These are phyloP conservation scores for Eilema depressum DNA, from an alignment of 2,888 invertebrate genomes.

Conservation along the genomic window DNA sequence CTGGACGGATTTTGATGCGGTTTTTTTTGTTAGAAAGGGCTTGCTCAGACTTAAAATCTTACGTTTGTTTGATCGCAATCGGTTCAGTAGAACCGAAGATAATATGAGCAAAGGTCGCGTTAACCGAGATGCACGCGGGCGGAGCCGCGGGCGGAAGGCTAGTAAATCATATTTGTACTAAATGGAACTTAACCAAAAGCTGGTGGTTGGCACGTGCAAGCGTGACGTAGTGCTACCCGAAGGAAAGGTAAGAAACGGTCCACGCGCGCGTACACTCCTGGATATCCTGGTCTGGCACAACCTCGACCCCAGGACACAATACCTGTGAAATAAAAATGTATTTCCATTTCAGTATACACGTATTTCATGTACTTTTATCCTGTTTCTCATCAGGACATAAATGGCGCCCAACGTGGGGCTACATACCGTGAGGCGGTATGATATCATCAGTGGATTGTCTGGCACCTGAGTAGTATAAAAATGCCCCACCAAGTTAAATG, in stretches of 20 bases:
- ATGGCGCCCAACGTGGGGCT: not conserved
- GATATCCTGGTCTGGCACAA: constrained; percentile 89
- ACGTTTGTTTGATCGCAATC: too few relatives aligned
- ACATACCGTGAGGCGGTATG: not conserved
- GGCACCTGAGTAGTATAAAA: too few relatives aligned
- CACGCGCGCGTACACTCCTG: constrained; percentile 80
- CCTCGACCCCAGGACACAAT: constrained; percentile 93
- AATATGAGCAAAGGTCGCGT: too few relatives aligned
- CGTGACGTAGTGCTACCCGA: constrained; percentile 75
- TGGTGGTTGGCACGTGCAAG: constrained; percentile 77
- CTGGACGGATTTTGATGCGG: too few relatives aligned
- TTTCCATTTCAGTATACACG: not conserved
- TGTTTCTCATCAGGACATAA: not conserved
- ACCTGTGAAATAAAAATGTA: constrained; percentile 73
- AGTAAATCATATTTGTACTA: not conserved
- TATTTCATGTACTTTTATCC: not conserved
- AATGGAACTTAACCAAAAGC: constrained; percentile 36
- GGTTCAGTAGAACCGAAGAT: too few relatives aligned
- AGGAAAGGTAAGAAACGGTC: constrained; percentile 80
- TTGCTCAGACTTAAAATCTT: too few relatives aligned
- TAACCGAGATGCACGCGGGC: too few relatives aligned
- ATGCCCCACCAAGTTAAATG: too few relatives aligned
- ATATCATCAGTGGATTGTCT: too few relatives aligned
- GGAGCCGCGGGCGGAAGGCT: too few relatives aligned
- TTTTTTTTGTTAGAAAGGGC: too few relatives aligned